Evolutionary conservation across 30 jellyfish, hydroid and myxozoan species (phyloP), one percentile per base, ranked within the genome.

Genomic region (Cassiopea xamachana): DNA sequence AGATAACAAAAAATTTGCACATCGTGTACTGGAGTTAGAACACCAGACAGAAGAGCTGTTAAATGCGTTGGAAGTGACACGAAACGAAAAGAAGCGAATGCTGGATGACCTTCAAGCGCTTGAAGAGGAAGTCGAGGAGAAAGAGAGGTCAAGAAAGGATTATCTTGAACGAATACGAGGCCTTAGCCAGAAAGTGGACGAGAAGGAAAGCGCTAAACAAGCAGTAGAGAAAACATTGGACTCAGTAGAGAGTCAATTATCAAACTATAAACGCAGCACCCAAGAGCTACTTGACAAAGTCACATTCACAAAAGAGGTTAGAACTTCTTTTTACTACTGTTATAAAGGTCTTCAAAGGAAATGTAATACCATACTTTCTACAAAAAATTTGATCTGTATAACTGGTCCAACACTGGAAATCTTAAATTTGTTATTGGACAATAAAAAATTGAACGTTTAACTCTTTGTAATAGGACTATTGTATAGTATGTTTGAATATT

Each of bases 1-100:
- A 46, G 98, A 94, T 73, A 94, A 94, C 89, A 90, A 90, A 69
- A 89, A 82, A 60, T 91, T 94, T 60, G 98, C 98, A 7, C 94
- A 94, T 48, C 92, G 98, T 8, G 92, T 94, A 1, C 48, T 94
- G 39, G 95, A 89, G 60, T 48, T 90, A 77, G 98, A 94, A 76
- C 77, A 94, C 47, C 89, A 87, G 48, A 74, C 92, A 13, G 98
- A 93, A 14, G 94, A 88, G 80, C 79, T 93, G 49, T 48, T 80
- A 71, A 81, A 77, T 55, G 89, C 92, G 75, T 78, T 88, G 61
- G 98, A 93, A 73, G 64, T 64, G 45, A 79, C 58, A 2, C 84
- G 92, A 79, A 67, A 79, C 50, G 97, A 93, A 10, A 93, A 93
- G 64, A 87, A 46, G 45, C 79, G 89, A 13, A 27, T 89, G 75